A percentile compares a stretch with the other conserved stretches of the same genome.
phyloP scores from a whole-genome alignment of 2,113 vertebrate species.

The Dasypus novemcinctus region DNA sequence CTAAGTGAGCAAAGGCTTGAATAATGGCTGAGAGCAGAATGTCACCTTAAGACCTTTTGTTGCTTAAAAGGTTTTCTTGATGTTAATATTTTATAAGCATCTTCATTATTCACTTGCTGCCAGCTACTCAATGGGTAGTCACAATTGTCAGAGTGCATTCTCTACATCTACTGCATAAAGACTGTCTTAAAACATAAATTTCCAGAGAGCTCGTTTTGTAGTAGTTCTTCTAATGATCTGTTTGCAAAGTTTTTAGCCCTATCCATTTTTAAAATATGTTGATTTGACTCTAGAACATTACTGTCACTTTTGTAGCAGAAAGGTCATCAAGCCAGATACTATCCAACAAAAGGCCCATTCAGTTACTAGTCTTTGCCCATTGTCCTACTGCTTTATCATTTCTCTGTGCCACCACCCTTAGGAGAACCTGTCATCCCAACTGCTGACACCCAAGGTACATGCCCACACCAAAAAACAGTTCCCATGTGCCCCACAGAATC shows the following conservation, averaged over 20 bases:
- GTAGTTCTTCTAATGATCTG: background rate
- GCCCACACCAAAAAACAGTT: background rate
- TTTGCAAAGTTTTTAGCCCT: background rate
- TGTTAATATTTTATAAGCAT: slow-evolving; percentile 36
- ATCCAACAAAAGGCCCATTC: background rate
- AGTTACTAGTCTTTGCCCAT: background rate
- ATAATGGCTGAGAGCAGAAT: background rate
- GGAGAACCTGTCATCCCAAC: background rate
- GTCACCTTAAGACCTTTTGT: background rate
- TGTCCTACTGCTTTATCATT: background rate
- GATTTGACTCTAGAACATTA: background rate
- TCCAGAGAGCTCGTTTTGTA: background rate
- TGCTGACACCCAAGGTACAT: background rate
- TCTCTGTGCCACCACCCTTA: too few species aligned
- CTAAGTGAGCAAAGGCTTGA: background rate
- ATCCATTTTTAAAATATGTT: background rate
- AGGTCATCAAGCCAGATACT: background rate
- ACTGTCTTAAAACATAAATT: background rate
- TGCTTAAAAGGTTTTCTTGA: background rate
- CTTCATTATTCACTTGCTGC: slow-evolving; percentile 16
- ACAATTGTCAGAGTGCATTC: background rate
- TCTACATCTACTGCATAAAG: background rate
- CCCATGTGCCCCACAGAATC: background rate
- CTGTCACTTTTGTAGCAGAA: background rate
- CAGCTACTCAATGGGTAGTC: background rate